Base-by-base conservation (phyloP, 2,888 invertebrate genomes). In the Tiliacea citrago region DNA sequence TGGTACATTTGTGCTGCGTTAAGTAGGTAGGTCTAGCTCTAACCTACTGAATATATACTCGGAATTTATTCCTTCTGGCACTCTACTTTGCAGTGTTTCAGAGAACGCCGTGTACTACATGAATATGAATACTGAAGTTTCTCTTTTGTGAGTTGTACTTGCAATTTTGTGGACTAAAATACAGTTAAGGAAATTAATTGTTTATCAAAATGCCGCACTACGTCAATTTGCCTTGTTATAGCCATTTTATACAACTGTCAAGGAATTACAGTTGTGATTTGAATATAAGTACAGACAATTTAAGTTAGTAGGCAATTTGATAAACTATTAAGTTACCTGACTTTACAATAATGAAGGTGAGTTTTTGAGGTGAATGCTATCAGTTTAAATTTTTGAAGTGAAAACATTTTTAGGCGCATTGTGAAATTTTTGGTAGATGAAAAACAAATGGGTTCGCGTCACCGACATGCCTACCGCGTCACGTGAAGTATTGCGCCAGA, bases 1-100 rank as follows among this genome's bases (percentile, higher is more conserved):
- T 73, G 66, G 74, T 83, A 80, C 78, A 73, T 81, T 82, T 71
- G 81, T 83, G 80, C 85, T 86, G 80, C 81, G 83, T 84, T 86
- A 87, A 88, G 86, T 86, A 88, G 72, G 63, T 74, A 76, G 62
- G 35, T 75, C 62, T 62, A 75, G 75, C 29, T 65, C 57, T 70
- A 78, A 67, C 68, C 82, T 66, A 79, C 79, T 76, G 79, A 84
- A 84, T 82, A 78, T 69, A 67, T 73, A 70, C 61, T 21, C 61
- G 51, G 67, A 76, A 82, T 79, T 76, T 87, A 83, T 85, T 78
- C 76, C 81, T 77, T 75, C 72, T 75, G 60, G 66, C 79, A 82
- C 66, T 85, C 74, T 70, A 67, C 63, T 65, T 71, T 79, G 83
- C 69, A 67, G 75, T 77, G 70, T 83, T 77, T 75, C 63, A 70